Conservation (phyloP, 2,113 vertebrate species). For the Colius striatus region DNA sequence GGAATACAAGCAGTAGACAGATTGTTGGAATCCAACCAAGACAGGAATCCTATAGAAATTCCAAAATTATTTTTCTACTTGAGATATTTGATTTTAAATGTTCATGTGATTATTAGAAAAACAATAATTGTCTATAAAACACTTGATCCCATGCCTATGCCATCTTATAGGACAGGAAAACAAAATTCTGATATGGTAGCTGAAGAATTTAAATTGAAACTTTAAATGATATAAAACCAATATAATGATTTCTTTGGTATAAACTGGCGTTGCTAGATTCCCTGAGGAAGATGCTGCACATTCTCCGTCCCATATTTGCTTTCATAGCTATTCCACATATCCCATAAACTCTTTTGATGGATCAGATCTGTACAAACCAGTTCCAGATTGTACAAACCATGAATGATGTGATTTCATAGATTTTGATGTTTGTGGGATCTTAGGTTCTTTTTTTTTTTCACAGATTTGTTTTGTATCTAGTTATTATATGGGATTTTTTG, state of each 20-base stretch:
- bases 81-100: slow-evolving; percentile 55
- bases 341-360: background rate
- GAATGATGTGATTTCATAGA: background rate
- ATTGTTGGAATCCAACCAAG: slow-evolving; percentile 77
- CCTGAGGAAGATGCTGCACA: background rate
- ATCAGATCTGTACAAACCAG: background rate
- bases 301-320: background rate
- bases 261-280: background rate
- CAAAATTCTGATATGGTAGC: background rate
- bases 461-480: background rate
- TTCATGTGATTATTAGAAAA: slow-evolving; percentile 59
- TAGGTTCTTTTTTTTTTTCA: background rate
- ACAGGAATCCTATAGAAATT: slow-evolving; percentile 78
- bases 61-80: slow-evolving; percentile 58
- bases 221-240: background rate
- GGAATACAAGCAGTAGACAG: slow-evolving; percentile 81
- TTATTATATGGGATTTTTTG: background rate
- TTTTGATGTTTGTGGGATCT: background rate
- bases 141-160: slow-evolving; percentile 14
- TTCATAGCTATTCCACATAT: background rate
- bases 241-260: background rate
- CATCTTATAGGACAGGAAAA: slow-evolving; percentile 7
- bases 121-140: slow-evolving; percentile 23
- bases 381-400: background rate
- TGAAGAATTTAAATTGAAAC: slow-evolving; percentile 12